Conservation (phyloP, 2,888 invertebrate species). For the Aricia artaxerxes region DNA sequence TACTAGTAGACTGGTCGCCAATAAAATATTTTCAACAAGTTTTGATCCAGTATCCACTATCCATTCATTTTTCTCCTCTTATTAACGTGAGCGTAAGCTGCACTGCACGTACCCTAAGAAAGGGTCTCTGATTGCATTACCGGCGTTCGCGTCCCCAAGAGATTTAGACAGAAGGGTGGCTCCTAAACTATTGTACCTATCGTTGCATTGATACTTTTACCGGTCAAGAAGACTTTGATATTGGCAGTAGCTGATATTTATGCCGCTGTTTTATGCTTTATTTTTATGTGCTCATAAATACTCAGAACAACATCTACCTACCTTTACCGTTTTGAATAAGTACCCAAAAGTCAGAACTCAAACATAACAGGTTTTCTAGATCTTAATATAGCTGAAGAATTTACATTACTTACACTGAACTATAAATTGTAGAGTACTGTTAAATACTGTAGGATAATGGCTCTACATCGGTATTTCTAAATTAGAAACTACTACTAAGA, state of each 20-base stretch:
- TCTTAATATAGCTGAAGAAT: background rate
- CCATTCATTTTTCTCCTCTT: background rate
- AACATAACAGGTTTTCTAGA: background rate
- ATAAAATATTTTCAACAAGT: background rate
- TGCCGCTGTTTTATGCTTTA: too few species aligned
- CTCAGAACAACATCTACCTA: background rate
- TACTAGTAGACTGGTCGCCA: background rate
- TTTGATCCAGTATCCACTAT: too few species aligned
- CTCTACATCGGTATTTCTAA: background rate
- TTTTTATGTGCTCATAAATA: background rate
- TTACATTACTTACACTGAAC: background rate
- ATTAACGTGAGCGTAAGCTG: background rate
- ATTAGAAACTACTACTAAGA: background rate
- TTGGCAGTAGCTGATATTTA: background rate
- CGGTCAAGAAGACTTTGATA: background rate
- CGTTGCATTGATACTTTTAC: background rate
- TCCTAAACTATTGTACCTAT: background rate
- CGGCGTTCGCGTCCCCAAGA: conserved; percentile 6
- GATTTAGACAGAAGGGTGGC: conserved; percentile 12
- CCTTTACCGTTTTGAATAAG: background rate
- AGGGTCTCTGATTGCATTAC: conserved; percentile 31
- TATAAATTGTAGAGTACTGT: conserved; percentile 3
- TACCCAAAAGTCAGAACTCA: background rate
- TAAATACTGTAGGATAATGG: background rate
- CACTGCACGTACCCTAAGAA: conserved; percentile 17